Conservation (phyloP, 2,797 vertebrate species). For the Rhynchotus rufescens region DNA sequence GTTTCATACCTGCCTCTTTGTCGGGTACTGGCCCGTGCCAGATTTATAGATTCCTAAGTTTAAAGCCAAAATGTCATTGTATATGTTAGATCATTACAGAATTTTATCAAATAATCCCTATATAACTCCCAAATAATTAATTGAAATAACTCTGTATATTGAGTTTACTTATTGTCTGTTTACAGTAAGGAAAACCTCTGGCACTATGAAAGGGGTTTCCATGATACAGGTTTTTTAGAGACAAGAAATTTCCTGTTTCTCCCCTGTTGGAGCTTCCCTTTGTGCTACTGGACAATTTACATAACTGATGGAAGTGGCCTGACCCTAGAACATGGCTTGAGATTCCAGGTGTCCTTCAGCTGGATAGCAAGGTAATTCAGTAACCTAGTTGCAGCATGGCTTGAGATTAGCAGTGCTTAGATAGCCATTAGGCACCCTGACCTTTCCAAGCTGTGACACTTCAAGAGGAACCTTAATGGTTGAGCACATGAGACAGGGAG, state of each 20-base stretch:
- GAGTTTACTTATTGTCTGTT: background rate
- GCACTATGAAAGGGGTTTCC: background rate
- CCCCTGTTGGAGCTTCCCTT: background rate
- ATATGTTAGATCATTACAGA: background rate
- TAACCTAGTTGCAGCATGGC: background rate
- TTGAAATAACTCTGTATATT: background rate
- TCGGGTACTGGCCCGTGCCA: background rate
- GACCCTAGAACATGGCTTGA: background rate
- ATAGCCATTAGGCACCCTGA: background rate
- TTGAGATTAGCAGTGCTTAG: constrained; percentile 31
- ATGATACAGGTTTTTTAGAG: background rate
- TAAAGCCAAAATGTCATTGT: background rate
- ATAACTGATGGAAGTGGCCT: background rate
- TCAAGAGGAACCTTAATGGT: constrained; percentile 1
- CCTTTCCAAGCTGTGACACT: background rate
- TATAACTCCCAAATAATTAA: background rate
- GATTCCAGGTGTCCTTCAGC: background rate
- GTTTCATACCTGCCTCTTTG: background rate
- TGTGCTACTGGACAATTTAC: background rate
- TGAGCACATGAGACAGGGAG: background rate
- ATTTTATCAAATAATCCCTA: background rate
- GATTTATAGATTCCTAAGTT: background rate
- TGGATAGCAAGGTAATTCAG: background rate
- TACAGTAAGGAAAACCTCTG: background rate
- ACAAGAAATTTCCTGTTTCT: background rate